Evolutionary conservation across 2,888 invertebrate genomes (phyloP).

Genomic region (Glyphotaelius pellucidus): DNA sequence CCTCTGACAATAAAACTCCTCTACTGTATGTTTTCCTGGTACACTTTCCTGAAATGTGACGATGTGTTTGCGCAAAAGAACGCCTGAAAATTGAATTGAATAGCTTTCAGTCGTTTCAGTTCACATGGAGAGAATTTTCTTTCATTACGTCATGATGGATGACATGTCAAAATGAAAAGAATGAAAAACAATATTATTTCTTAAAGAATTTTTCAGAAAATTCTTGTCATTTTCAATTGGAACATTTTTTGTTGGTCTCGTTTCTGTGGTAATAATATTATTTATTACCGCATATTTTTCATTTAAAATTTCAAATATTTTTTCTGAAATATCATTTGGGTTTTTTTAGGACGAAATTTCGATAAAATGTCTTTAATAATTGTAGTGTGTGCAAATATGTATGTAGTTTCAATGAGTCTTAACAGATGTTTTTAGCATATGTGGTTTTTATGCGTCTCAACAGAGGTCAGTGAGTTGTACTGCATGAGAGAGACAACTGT

Average conservation of each 20-base stretch:
- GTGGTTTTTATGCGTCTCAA: too few relatives aligned
- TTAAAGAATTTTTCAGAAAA: background rate
- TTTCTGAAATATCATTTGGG: background rate
- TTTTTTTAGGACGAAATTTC: too few relatives aligned
- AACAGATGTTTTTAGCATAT: too few relatives aligned
- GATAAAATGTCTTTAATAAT: too few relatives aligned
- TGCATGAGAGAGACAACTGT: too few relatives aligned
- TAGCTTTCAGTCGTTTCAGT: background rate
- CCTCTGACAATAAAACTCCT: background rate
- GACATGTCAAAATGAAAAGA: background rate
- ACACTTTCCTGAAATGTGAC: background rate
- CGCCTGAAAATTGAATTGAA: background rate
- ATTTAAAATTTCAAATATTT: background rate
- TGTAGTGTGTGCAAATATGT: too few relatives aligned
- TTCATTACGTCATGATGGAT: background rate
- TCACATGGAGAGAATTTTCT: background rate
- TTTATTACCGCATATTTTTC: background rate
- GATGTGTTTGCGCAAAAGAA: background rate
- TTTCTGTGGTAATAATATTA: background rate
- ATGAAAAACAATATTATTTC: background rate
- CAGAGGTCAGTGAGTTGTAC: too few relatives aligned
- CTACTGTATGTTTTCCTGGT: background rate
- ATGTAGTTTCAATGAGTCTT: too few relatives aligned
- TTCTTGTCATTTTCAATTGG: background rate
- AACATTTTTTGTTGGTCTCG: background rate